Base-by-base conservation (phyloP, 2,113 vertebrate genomes). In the Tachysurus fulvidraco region DNA sequence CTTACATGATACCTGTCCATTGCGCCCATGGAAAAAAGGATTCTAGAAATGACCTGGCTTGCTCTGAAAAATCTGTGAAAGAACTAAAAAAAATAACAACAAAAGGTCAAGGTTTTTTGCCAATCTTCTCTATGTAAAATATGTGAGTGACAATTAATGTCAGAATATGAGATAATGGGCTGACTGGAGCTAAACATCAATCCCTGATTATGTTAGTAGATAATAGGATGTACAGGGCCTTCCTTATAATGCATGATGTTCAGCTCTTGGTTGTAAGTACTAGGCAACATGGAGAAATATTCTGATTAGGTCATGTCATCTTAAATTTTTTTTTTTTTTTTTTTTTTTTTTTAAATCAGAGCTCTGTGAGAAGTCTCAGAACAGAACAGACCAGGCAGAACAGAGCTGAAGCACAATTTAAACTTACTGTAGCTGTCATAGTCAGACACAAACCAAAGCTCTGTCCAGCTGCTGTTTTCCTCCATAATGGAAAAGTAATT, bases 401-500 rank as follows among this genome's bases (percentile, higher is more conserved):
- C 36, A 83, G 83, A 19, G 44, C 60, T 85, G 59, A 50, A 83
- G 55, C 67, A n/a, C 71, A 69, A 84, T 81, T 52, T 77, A 62
- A 71, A 7, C 64, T 77, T 54, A 73, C 69, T 84, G 81, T 77
- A 83, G 74, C 65, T n/a, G 79, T 62, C 85, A 62, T 41, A 30
- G 67, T 17, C 79, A 30, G 65, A 76, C 74, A 85, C 87, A 85
- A 76, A 83, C 62, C 82, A 81, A 52, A 55, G 71, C 77, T 57
- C 55, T 14, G 16, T 64, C 59, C 65, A 44, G 50, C 23, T 28
- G 62, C 85, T 74, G 81, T 46, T 85, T n/a, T 64, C 25, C 81
- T 86, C 85, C 23, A 14, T 76, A 79, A 89, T 86, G 73, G 73
- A 83, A 64, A 88, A 67, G 25, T 59, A 87, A 74, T 82, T 65